Conservation (phyloP, 1,140 invertebrate genomes). For the Platyura marginata region DNA sequence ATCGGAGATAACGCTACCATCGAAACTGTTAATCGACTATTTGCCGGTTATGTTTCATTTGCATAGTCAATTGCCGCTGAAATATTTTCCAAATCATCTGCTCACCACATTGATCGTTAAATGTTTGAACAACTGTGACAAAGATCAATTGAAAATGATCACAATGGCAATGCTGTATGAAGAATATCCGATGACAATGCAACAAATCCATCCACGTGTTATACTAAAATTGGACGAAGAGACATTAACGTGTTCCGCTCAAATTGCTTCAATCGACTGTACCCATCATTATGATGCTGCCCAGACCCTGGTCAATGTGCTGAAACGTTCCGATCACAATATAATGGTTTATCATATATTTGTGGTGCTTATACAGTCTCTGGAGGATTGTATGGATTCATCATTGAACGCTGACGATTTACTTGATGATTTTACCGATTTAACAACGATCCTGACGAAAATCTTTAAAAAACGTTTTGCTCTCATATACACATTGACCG, state of each 20-base stretch:
- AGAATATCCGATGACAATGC: conserved; percentile 5
- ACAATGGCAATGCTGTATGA: conserved; percentile 2
- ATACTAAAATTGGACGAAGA: conserved; percentile 1
- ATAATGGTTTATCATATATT: conserved; percentile 15
- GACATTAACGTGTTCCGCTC: neutral
- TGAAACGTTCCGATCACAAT: conserved; percentile 9
- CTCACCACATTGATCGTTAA: conserved; percentile 7
- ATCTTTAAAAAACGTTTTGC: conserved; percentile 15
- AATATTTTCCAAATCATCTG: conserved; percentile 1
- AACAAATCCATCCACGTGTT: conserved; percentile 10
- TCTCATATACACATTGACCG: conserved; percentile 13
- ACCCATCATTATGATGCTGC: neutral
- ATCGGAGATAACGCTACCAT: conserved; percentile 14
- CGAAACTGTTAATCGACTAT: conserved; percentile 9
- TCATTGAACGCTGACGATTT: conserved; percentile 8
- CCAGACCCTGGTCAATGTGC: conserved; percentile 4
- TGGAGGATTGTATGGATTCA: conserved; percentile 5
- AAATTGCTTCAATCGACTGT: neutral
- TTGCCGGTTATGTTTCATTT: conserved; percentile 14
- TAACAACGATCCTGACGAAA: conserved; percentile 10
- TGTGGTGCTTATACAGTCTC: conserved; percentile 9
- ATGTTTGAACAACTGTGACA: conserved; percentile 14
- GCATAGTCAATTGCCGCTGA: conserved; percentile 7
- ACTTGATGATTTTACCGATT: conserved; percentile 12
- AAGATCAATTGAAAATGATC: conserved; percentile 8